Evolutionary conservation across 1,140 invertebrate genomes (phyloP).

Genomic region (Brachionus asplanchnoidis): DNA sequence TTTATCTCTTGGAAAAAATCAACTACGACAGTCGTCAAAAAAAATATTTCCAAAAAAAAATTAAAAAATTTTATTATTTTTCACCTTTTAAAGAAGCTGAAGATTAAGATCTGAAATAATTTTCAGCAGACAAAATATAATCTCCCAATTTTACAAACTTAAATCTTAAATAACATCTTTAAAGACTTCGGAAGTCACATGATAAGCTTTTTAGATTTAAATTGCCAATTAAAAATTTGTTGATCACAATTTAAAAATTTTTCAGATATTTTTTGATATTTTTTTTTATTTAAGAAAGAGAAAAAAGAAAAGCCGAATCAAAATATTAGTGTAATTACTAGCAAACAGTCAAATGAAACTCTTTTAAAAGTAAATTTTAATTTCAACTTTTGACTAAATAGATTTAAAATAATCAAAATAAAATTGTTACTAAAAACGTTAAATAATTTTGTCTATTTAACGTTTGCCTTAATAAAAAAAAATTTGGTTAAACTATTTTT

Average conservation of each 20-base stretch:
- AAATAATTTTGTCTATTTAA: neutral
- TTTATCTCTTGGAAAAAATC: no score
- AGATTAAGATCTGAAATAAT: no score
- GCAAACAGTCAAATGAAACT: slow-evolving; percentile 25
- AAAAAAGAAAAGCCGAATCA: neutral
- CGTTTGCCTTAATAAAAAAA: neutral
- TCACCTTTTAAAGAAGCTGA: no score
- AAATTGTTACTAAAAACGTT: neutral
- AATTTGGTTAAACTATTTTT: neutral
- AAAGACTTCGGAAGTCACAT: neutral
- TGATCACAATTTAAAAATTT: neutral
- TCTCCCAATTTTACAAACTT: no score
- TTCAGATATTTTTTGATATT: neutral
- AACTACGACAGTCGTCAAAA: no score
- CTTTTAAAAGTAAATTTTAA: slow-evolving; percentile 5
- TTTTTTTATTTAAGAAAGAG: neutral
- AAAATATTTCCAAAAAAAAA: no score
- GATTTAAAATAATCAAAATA: neutral
- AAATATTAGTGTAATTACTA: neutral
- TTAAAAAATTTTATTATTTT: no score
- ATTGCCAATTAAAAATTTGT: neutral
- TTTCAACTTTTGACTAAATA: neutral
- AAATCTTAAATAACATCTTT: neutral
- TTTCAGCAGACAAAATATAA: no score
- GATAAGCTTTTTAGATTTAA: neutral